A percentile compares a stretch with the other conserved stretches of the same genome.
These are phyloP conservation scores for Perognathus longimembris DNA, from an alignment of 2,113 vertebrate genomes.

Conservation along the genomic window DNA sequence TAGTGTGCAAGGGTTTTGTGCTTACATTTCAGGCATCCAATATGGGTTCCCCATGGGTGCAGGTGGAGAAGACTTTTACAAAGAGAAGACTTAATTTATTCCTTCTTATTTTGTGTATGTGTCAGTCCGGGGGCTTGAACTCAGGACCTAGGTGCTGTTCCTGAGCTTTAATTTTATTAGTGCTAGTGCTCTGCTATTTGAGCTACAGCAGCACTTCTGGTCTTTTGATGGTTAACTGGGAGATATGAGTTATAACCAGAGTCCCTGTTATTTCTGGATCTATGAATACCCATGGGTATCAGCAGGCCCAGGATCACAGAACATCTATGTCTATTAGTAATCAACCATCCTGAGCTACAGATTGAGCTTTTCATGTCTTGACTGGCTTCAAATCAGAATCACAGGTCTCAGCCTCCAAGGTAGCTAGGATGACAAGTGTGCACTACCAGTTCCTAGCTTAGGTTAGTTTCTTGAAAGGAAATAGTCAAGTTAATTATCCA, in stretches of 20 bases:
- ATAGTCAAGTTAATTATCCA: neutral
- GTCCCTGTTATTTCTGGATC: neutral
- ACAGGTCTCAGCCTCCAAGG: too few relatives aligned
- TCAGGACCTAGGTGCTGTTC: too few relatives aligned
- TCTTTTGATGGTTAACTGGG: too few relatives aligned
- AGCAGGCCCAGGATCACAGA: neutral
- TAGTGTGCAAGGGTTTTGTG: neutral
- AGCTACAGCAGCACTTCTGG: too few relatives aligned
- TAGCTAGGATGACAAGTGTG: too few relatives aligned
- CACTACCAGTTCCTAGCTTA: neutral
- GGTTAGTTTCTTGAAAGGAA: neutral
- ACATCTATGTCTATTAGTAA: neutral
- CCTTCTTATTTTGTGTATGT: neutral
- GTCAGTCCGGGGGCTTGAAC: too few relatives aligned
- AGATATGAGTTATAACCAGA: neutral
- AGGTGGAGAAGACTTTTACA: neutral
- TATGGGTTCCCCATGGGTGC: too few relatives aligned
- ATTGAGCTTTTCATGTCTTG: neutral
- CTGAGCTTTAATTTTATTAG: too few relatives aligned
- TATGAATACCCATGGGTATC: neutral
- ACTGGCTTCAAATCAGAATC: too few relatives aligned
- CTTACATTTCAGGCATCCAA: neutral
- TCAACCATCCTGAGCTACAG: neutral
- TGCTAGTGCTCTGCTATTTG: too few relatives aligned
- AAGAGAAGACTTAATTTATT: neutral